phyloP scores from a whole-genome alignment of 2,797 vertebrate genomes.

The Fringilla coelebs region DNA sequence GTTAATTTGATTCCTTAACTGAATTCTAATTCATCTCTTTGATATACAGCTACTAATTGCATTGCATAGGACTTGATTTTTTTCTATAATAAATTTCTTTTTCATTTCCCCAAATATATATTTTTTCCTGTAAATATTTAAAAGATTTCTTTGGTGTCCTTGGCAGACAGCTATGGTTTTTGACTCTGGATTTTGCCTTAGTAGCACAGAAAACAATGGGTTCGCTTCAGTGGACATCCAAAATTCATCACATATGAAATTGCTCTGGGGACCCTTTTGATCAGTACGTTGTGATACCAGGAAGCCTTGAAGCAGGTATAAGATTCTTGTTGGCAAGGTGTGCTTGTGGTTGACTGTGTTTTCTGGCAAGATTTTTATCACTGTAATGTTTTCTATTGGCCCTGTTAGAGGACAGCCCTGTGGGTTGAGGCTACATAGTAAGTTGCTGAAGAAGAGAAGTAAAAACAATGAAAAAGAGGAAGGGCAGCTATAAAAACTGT shows the following conservation, averaged over 20 bases:
- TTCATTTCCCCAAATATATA: neutral
- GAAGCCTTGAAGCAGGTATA: neutral
- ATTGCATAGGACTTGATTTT: neutral
- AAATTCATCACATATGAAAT: neutral
- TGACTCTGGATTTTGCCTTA: neutral
- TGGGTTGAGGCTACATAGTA: neutral
- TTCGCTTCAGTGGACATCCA: neutral
- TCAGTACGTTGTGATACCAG: neutral
- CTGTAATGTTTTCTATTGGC: neutral
- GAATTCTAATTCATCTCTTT: slow-evolving; percentile 16
- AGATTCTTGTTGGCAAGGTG: neutral
- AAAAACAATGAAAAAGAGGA: neutral
- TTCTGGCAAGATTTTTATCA: neutral
- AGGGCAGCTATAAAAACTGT: neutral
- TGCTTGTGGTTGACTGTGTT: neutral
- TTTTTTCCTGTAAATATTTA: neutral
- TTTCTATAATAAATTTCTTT: neutral
- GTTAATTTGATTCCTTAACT: slow-evolving; percentile 38
- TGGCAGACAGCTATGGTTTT: neutral
- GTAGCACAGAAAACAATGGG: neutral
- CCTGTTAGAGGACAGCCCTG: neutral
- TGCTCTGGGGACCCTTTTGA: neutral
- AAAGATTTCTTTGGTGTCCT: neutral
- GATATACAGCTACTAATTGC: neutral
- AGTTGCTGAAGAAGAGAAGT: neutral